Conservation (phyloP, 37 sponge, comb jelly and placozoan species). For the Axinella damicornis region DNA sequence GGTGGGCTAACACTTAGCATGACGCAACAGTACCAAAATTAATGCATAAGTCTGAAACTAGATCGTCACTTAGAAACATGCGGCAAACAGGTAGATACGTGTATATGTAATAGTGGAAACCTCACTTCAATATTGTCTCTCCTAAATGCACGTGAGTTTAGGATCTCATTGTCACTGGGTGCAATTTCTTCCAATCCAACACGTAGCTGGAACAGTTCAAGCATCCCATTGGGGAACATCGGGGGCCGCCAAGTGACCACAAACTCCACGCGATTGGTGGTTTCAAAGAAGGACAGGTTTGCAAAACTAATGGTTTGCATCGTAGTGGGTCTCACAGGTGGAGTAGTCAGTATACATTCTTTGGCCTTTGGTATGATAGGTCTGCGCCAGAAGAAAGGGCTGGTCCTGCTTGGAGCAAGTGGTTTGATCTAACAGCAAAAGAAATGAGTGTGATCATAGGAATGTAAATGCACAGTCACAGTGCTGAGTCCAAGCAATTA, state of each 20-base stretch:
- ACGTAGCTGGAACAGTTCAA: conserved; percentile 10
- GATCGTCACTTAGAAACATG: too few species aligned
- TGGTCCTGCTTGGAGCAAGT: not conserved
- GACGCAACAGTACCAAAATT: too few species aligned
- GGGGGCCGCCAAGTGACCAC: conserved; percentile 33
- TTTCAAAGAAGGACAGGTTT: not conserved
- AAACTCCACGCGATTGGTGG: not conserved
- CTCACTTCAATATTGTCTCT: not conserved
- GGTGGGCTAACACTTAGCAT: too few species aligned
- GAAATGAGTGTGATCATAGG: too few species aligned
- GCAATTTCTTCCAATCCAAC: not conserved
- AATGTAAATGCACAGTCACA: too few species aligned
- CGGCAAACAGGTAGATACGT: too few species aligned
- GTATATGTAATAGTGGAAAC: not conserved
- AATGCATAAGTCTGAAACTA: too few species aligned
- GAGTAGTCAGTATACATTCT: not conserved
- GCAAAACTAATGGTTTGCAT: not conserved
- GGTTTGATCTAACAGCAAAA: not conserved
- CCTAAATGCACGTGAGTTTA: not conserved
- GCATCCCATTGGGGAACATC: conserved; percentile 18
- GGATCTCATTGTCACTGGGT: too few species aligned
- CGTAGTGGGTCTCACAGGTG: conserved; percentile 10
- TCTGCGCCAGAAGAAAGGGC: too few species aligned
- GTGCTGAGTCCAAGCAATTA: too few species aligned
- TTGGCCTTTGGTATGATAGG: too few species aligned